A percentile compares a stretch with the other conserved stretches of the same genome.
These are phyloP conservation scores for Unio pictorum DNA, from an alignment of 2,888 invertebrate genomes.

Conservation along the genomic window DNA sequence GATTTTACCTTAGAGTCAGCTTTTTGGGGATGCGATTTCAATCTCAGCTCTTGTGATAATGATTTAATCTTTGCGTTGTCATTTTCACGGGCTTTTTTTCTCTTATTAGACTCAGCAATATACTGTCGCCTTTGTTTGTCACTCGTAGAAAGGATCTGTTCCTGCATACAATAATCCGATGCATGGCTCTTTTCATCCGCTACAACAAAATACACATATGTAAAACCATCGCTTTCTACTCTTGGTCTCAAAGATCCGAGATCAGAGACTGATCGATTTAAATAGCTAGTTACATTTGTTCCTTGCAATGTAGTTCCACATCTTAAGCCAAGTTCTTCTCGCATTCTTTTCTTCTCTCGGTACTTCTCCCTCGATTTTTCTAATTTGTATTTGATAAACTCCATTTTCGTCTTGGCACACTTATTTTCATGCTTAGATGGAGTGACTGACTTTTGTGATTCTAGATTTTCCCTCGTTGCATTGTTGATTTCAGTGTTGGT, in stretches of 20 bases:
- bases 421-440: slow-evolving; percentile 20
- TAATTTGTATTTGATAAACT: slow-evolving; percentile 35
- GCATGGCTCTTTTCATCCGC: slow-evolving; percentile 24
- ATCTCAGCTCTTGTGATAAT: slow-evolving; percentile 30
- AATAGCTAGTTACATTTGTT: slow-evolving; percentile 8
- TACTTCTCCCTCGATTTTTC: slow-evolving; percentile 42
- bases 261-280: slow-evolving; percentile 23
- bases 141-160: slow-evolving; percentile 7
- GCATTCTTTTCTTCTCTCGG: slow-evolving; percentile 15
- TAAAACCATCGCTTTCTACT: slow-evolving; percentile 11
- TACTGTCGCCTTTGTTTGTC: slow-evolving; percentile 19
- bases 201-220: slow-evolving; percentile 48
- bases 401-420: slow-evolving; percentile 36
- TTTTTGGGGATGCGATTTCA: slow-evolving; percentile 20
- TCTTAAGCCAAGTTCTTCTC: slow-evolving; percentile 8
- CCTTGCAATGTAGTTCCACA: slow-evolving; percentile 16
- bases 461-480: slow-evolving; percentile 12
- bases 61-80: slow-evolving; percentile 23
- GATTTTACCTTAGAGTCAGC: slow-evolving; percentile 1
- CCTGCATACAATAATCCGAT: slow-evolving; percentile 7
- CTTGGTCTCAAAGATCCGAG: slow-evolving; percentile 6
- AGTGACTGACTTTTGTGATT: slow-evolving; percentile 18
- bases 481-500: neutral
- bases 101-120: slow-evolving; percentile 19
- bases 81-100: slow-evolving; percentile 15